These are phyloP conservation scores for Spodoptera exigua DNA, from an alignment of 2,888 invertebrate genomes.

Conservation along the genomic window DNA sequence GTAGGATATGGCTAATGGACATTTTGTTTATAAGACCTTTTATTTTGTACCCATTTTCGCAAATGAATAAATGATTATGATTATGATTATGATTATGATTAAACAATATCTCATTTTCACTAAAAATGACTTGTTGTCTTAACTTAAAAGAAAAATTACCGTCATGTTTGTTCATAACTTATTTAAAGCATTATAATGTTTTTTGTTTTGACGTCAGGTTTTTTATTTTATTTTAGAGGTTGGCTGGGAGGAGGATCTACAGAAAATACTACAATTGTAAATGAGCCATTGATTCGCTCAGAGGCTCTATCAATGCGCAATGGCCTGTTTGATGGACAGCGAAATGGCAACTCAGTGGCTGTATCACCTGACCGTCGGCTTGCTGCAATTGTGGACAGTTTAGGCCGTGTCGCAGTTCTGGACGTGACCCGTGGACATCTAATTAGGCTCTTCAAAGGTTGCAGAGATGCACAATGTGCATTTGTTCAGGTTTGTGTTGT, in stretches of 20 bases:
- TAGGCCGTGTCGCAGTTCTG: conserved; percentile 96
- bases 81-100: too few relatives aligned
- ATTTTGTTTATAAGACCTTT: too few relatives aligned
- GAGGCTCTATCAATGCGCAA: conserved; percentile 94
- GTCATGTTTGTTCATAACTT: too few relatives aligned
- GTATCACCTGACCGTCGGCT: conserved; percentile 94
- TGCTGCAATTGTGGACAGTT: conserved; percentile 94
- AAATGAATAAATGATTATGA: too few relatives aligned
- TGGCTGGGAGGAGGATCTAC: conserved; percentile 81
- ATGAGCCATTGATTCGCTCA: conserved; percentile 89
- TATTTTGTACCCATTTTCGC: too few relatives aligned
- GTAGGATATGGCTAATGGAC: too few relatives aligned
- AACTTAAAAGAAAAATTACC: too few relatives aligned
- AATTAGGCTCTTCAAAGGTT: conserved; percentile 97
- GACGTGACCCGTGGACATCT: conserved; percentile 94
- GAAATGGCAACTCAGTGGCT: conserved; percentile 92
- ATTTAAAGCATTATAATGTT: too few relatives aligned
- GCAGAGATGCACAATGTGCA: conserved; percentile 98
- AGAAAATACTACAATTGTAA: conserved; percentile 67
- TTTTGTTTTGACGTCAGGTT: too few relatives aligned
- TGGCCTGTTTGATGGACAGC: conserved; percentile 93
- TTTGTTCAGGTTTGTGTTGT: conserved; percentile 93
- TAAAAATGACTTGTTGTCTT: too few relatives aligned
- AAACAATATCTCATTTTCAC: too few relatives aligned
- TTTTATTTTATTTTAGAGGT: conserved; percentile 70